Evolutionary conservation across 2,888 invertebrate genomes (phyloP), one percentile per base, ranked within the genome.

Genomic region (Mythimna lalbum): DNA sequence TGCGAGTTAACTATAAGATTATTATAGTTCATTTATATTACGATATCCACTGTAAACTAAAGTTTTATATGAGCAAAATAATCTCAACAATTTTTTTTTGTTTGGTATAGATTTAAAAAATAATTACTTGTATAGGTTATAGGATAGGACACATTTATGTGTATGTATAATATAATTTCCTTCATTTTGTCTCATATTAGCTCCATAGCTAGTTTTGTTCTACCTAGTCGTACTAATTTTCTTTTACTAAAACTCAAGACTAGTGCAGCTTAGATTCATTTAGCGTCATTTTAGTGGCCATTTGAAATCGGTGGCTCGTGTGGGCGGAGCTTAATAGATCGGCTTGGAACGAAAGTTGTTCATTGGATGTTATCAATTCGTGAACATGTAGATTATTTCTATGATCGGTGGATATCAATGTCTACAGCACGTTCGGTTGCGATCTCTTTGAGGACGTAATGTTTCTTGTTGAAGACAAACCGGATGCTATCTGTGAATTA

Each of bases 241-340:
- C 1, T 39, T 36, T 53, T 4, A 12, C 12, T 39, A 17, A 10
- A 4, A 21, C 9, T 4, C 4, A 17, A n/a, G 14, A 5, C 39
- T 21, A n/a, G 57, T 31, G 10, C 56, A 43, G 68, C 47, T 59
- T 63, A 57, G 31, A 33, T 27, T 1, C 21, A 43, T 1, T 59
- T 60, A 65, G 91, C 90, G 85, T 85, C 90, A 93, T 93, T 89
- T 94, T 93, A 93, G 76, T 59, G 74, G 77, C 79, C 80, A 76
- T 82, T 86, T 83, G 76, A 82, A 87, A 87, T 88, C 91, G 80
- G 90, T 90, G 87, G 90, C 90, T 86, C 73, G 92, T 93, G 94
- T 95, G 92, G 94, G 95, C 90, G 93, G 92, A 90, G 91, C 90
- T 89, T 92, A 93, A 94, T 92, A 90, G 92, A 92, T 92, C 88